Conservation (phyloP, 2,113 vertebrate species). For the Rhea americana region DNA sequence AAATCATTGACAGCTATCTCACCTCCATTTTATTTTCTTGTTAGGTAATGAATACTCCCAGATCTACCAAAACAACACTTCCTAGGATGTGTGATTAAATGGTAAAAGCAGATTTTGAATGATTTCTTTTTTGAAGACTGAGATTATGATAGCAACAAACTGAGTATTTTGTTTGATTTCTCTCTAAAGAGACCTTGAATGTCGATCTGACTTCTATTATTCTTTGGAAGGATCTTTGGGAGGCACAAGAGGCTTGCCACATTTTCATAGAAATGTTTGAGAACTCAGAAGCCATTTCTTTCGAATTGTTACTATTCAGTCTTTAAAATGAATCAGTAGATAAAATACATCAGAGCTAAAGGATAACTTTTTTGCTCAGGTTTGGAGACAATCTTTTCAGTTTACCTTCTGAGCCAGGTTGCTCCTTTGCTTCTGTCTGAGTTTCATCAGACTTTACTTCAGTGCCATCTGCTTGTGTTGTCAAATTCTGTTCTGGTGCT, state of each 20-base stretch:
- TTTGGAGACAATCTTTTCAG: not conserved
- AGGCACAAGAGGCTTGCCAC: not conserved
- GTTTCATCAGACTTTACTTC: constrained; percentile 85
- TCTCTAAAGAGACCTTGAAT: not conserved
- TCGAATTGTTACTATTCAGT: not conserved
- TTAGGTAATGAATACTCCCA: not conserved
- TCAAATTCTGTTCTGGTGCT: constrained; percentile 81
- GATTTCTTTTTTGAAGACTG: constrained; percentile 1
- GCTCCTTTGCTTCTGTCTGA: constrained; percentile 82
- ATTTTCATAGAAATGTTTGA: not conserved
- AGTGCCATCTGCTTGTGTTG: constrained; percentile 77
- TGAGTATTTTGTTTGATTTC: not conserved
- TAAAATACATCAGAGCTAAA: not conserved
- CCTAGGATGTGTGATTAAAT: not conserved
- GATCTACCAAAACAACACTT: not conserved
- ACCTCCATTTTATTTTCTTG: not conserved
- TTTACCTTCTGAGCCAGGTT: constrained; percentile 82
- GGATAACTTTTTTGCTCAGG: not conserved
- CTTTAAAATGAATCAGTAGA: not conserved
- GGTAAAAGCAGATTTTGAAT: not conserved
- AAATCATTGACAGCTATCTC: not conserved
- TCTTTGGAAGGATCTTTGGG: not conserved
- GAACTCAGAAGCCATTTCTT: not conserved
- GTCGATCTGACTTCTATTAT: constrained; percentile 18
- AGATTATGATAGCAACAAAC: not conserved